Evolutionary conservation across 2,888 invertebrate species (phyloP).

Genomic region (Drosophila diplacantha): DNA sequence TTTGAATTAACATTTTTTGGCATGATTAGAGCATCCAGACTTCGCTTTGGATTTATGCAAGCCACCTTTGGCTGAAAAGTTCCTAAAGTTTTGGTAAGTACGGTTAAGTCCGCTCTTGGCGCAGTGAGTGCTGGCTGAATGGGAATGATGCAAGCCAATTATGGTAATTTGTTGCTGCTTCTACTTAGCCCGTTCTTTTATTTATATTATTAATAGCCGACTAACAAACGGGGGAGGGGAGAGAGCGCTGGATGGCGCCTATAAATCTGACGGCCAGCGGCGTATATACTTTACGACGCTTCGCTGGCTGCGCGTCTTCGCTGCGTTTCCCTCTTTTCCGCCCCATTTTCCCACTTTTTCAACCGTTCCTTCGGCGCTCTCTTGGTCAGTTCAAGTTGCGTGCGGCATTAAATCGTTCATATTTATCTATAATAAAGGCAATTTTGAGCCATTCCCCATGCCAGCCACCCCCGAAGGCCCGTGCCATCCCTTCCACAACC

Average conservation of each 20-base stretch:
- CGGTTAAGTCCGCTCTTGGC: conserved; percentile 13
- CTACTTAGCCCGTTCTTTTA: conserved; percentile 22
- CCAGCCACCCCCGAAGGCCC: conserved; percentile 4
- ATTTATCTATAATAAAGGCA: conserved; percentile 71
- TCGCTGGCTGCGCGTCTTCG: conserved; percentile 41
- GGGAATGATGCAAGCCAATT: conserved; percentile 51
- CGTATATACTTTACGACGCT: conserved; percentile 64
- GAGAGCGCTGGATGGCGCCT: conserved; percentile 38
- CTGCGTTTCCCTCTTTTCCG: conserved; percentile 36
- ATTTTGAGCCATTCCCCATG: conserved; percentile 46
- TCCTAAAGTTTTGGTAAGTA: conserved; percentile 22
- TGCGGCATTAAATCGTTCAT: conserved; percentile 64
- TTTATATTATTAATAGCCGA: conserved; percentile 51
- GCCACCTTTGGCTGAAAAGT: conserved; percentile 17
- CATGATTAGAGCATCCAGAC: conserved; percentile 1
- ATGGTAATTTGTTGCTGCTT: conserved; percentile 63
- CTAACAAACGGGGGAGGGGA: neutral
- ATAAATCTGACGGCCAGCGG: conserved; percentile 64
- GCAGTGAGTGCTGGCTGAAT: conserved; percentile 6
- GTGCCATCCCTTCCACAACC: conserved; percentile 12
- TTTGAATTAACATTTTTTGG: neutral
- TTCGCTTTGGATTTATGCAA: neutral
- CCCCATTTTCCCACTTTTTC: conserved; percentile 6
- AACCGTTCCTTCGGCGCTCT: conserved; percentile 3
- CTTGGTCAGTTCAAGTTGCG: conserved; percentile 51